Base-by-base conservation (phyloP, 2,113 vertebrate genomes). In the Rhynchomys soricoides region DNA sequence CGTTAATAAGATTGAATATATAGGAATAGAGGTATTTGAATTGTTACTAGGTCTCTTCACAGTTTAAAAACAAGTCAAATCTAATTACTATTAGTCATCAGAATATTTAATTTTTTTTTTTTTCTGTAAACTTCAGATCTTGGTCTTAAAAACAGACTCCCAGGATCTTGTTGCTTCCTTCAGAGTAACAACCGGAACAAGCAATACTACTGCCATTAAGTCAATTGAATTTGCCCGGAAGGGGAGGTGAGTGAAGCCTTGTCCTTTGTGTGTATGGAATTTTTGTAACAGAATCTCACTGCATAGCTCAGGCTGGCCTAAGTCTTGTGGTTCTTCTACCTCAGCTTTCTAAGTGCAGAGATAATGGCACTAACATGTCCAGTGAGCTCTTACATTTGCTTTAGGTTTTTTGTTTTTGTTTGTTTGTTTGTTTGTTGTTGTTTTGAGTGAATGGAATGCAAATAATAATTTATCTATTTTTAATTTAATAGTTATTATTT, bases 171-270 rank as follows among this genome's bases (percentile, higher is more conserved):
- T 99, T 96, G 99, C 99, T 77, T 99, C 99, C 74, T 99, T 99
- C 98, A 98, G 99, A 98, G 99, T 99, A 90, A 99, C 99, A 26
- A 99, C 99, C 12, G 99, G 99, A 57, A 99, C 99, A 97, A 99
- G 99, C 98, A 99, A 99, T 98, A 99, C 99, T 93, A 99, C 99
- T 0, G 99, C 99, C 90, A 99, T 99, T 95, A 99, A 99, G 96
- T 99, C 99, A 10, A 99, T 99, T 17, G 99, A 99, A 95, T 99
- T 99, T 97, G 99, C 99, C 78, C 99, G 99, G 89, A 99, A 99
- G 96, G 99, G 99, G 90, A 99, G 99, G 99, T 99, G 96, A 99
- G 98, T 43, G 0, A 89, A 66, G 71, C 59, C 15, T 48, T 96
- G 57, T 93, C 75, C 75, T 59, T 31, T n/a, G 57, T 48, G 34